Evolutionary conservation across 2,797 vertebrate species (phyloP).

Genomic region (Rhinogobio ventralis): DNA sequence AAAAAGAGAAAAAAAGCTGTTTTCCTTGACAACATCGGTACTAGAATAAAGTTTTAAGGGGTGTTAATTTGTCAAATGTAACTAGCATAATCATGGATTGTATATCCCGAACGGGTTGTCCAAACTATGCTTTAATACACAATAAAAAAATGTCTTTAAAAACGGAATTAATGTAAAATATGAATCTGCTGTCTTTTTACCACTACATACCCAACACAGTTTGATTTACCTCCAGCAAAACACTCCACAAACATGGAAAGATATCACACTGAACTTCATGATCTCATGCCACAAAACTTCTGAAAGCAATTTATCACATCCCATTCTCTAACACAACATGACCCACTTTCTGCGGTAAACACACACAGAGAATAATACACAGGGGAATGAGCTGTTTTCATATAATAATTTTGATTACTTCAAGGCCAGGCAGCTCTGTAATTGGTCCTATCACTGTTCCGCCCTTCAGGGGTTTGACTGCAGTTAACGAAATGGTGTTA

Average conservation of each 20-base stretch:
- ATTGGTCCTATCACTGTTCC: slow-evolving; percentile 53
- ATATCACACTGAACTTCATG: not conserved
- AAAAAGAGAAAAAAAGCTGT: not conserved
- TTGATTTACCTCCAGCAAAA: slow-evolving; percentile 1
- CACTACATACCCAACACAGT: not conserved
- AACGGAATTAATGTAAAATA: not conserved
- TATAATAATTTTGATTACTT: slow-evolving; percentile 60
- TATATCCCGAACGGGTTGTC: not conserved
- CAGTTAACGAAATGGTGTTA: slow-evolving; percentile 53
- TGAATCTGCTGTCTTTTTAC: not conserved
- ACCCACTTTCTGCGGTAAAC: slow-evolving; percentile 48
- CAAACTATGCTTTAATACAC: not conserved
- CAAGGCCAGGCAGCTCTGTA: slow-evolving; percentile 54
- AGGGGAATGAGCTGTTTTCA: slow-evolving; percentile 54
- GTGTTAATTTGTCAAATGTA: too few species aligned
- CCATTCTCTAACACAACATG: slow-evolving; percentile 54
- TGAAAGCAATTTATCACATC: slow-evolving; percentile 45
- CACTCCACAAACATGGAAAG: slow-evolving; percentile 2
- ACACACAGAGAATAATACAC: slow-evolving; percentile 32
- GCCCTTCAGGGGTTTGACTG: slow-evolving; percentile 53
- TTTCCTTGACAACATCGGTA: not conserved
- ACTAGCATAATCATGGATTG: not conserved
- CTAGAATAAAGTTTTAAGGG: not conserved
- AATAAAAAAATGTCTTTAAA: not conserved
- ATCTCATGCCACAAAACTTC: slow-evolving; percentile 21